Percentiles rank a stretch among this genome's conserved stretches.
These are phyloP conservation scores for Pangasius larnaudii DNA, from an alignment of 2,797 vertebrate genomes.

Conservation along the genomic window DNA sequence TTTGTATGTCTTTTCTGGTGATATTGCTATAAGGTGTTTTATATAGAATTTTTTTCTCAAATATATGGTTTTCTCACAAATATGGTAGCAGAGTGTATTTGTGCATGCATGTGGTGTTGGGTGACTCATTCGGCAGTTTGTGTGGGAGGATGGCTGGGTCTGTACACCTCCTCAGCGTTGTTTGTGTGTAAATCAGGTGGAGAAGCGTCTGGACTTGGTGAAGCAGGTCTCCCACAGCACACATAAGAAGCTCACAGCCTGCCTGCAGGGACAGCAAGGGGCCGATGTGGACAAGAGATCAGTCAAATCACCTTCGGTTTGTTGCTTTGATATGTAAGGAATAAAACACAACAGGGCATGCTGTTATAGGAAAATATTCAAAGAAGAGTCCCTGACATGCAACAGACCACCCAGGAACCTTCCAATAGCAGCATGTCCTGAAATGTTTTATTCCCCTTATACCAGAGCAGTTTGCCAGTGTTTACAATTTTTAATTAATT, in stretches of 20 bases:
- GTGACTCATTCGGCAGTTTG: conserved; percentile 22
- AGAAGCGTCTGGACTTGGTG: conserved; percentile 95
- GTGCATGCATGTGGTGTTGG: conserved; percentile 11
- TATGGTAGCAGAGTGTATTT: conserved; percentile 27
- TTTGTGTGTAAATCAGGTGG: conserved; percentile 79
- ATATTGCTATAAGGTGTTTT: background rate
- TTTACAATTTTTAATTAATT: background rate
- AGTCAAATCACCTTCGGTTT: conserved; percentile 80
- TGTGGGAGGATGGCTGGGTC: conserved; percentile 28
- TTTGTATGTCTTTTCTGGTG: background rate
- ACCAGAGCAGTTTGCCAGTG: background rate
- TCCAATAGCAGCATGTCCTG: background rate
- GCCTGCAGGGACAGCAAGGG: conserved; percentile 96
- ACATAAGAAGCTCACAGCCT: conserved; percentile 95
- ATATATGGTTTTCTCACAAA: background rate
- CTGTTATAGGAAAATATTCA: background rate
- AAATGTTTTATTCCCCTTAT: background rate
- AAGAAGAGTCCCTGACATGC: background rate
- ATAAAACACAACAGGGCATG: background rate
- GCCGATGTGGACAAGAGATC: conserved; percentile 92
- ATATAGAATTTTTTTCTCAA: background rate
- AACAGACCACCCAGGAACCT: background rate
- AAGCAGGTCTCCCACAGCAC: conserved; percentile 98
- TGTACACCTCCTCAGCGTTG: conserved; percentile 25
- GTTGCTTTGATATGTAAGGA: conserved; percentile 21